Evolutionary conservation across 2,797 vertebrate genomes (phyloP).

Genomic region (Serranus cabrilla): DNA sequence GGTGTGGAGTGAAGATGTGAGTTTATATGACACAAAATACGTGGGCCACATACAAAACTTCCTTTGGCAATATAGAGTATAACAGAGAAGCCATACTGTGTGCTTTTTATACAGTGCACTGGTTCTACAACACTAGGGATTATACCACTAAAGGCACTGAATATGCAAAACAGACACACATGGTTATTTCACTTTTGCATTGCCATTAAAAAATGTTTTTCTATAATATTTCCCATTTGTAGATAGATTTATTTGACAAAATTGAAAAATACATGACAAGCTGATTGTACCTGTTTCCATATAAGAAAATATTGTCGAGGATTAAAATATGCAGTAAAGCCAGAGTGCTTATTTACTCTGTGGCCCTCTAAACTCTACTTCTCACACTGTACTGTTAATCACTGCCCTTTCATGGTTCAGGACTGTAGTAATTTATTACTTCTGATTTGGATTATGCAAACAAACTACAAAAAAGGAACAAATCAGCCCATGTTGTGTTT

Average conservation of each 20-base stretch:
- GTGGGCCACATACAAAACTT: background rate
- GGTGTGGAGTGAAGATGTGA: background rate
- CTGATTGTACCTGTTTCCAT: too few relatives aligned
- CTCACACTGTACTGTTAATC: too few relatives aligned
- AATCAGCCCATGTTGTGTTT: too few relatives aligned
- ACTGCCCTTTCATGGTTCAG: too few relatives aligned
- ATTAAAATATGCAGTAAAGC: too few relatives aligned
- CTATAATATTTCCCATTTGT: background rate
- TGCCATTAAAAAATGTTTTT: background rate
- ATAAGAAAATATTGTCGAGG: too few relatives aligned
- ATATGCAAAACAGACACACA: background rate
- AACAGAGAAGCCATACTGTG: background rate
- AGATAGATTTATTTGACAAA: background rate
- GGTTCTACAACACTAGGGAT: background rate
- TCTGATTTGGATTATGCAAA: too few relatives aligned
- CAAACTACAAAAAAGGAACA: too few relatives aligned
- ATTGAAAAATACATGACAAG: too few relatives aligned
- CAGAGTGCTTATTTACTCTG: too few relatives aligned
- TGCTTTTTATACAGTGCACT: background rate
- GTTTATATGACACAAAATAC: background rate
- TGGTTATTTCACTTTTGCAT: background rate
- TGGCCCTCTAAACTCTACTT: too few relatives aligned
- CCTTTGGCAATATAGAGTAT: background rate
- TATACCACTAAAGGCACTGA: background rate
- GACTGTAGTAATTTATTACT: too few relatives aligned